Evolutionary conservation across 2,888 invertebrate species (phyloP), one percentile per base, ranked within the genome.

Genomic region (Baronia brevicornis): DNA sequence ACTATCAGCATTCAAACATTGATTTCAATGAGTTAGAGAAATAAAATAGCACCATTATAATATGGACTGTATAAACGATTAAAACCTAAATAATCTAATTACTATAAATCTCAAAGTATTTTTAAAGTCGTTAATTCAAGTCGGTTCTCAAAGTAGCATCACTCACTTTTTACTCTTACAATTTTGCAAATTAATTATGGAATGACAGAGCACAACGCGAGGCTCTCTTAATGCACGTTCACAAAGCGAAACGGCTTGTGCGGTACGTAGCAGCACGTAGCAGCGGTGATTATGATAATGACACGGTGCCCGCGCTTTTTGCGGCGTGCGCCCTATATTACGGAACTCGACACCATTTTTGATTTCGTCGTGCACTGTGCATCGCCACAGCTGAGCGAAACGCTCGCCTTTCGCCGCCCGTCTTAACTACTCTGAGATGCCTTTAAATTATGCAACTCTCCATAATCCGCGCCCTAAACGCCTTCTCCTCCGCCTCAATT

Each of bases 241-340:
- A 80, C 80, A 82, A 79, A 80, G 79, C 72, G 71, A 75, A 70
- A 72, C 72, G 69, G 70, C 70, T 70, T 66, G 75, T 74, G 77
- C 72, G 74, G 70, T 66, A 60, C 69, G 64, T 54, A 59, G 63
- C 65, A 70, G 63, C 71, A 72, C 68, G 71, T 72, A 67, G 74
- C 67, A 60, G 56, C 64, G 72, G 80, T 82, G 79, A 82, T 82
- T 82, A 82, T 84, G 74, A 79, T 82, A 84, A 84, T 82, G 80
- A 78, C 72, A 71, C 60, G 71, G 72, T 74, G 57, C 75, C 68
- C 77, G 73, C 74, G 74, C 79, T 80, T 82, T 82, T 84, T 79
- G 71, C 64, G 69, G 51, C 61, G 59, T 44, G 63, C 66, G 70
- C 63, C 68, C 70, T 74, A 68, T 71, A 74, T 74, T 67, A 64